These are phyloP conservation scores for Lasius platythorax DNA, from an alignment of 2,888 invertebrate genomes.

Conservation along the genomic window DNA sequence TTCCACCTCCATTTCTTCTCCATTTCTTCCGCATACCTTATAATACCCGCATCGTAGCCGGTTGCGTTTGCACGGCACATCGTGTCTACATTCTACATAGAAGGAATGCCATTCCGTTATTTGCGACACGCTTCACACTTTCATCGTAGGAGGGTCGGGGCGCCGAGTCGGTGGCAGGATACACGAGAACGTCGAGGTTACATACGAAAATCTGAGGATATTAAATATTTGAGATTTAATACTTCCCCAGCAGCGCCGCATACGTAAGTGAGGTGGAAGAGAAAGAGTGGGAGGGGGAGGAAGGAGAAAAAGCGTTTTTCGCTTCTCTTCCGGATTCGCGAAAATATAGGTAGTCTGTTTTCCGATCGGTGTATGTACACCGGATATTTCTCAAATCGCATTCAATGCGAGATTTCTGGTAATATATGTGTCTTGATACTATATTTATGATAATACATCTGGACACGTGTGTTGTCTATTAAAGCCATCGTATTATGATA, in stretches of 20 bases:
- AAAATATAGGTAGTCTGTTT: conserved; percentile 60
- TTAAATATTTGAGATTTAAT: conserved; percentile 80
- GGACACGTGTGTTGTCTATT: neutral
- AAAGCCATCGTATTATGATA: conserved; percentile 3
- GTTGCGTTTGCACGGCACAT: conserved; percentile 21
- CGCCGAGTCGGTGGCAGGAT: neutral
- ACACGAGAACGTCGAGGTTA: conserved; percentile 28
- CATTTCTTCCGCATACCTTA: conserved; percentile 23
- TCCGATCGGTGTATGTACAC: conserved; percentile 30
- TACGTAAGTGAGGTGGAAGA: conserved; percentile 62
- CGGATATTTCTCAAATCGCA: neutral
- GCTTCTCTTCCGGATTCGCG: conserved; percentile 22
- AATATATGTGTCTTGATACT: conserved; percentile 17
- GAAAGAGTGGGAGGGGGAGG: neutral
- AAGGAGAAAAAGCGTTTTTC: conserved; percentile 10
- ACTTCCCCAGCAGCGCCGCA: conserved; percentile 61
- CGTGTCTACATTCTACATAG: conserved; percentile 40
- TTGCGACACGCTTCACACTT: conserved; percentile 51
- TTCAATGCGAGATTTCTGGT: conserved; percentile 33
- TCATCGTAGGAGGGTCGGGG: neutral
- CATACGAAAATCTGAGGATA: conserved; percentile 68
- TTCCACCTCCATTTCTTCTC: conserved; percentile 31
- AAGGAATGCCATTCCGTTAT: conserved; percentile 54
- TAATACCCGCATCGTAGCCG: conserved; percentile 46
- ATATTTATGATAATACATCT: conserved; percentile 35